Evolutionary conservation across 2,113 vertebrate genomes (phyloP), one percentile per base, ranked within the genome.

Genomic region (Antechinus stuartii): DNA sequence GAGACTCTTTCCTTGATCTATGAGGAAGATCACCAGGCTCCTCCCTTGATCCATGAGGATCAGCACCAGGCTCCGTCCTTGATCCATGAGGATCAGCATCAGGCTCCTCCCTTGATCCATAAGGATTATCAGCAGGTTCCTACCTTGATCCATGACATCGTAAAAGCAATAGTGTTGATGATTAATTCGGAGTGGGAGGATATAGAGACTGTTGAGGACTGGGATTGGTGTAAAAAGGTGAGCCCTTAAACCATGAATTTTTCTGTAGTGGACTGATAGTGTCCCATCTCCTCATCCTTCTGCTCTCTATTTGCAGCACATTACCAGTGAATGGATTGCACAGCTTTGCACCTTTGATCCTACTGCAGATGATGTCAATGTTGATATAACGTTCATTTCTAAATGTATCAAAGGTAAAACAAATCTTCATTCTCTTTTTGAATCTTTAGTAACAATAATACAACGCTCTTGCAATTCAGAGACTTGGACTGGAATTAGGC

Each of bases 291-390:
- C 90, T 90, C n/a, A 84, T 42, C 68, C 93, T 92, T 96, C 76
- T 97, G n/a, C 97, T 97, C 92, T 98, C 92, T 96, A 57, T 94
- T 96, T 96, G 89, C 97, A 99, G 99, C 97, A 98, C 56, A 24
- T 99, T n/a, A 97, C 98, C 90, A 97, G 93, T 89, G 95, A 93
- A 91, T 97, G 99, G 90, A 97, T 99, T 90, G 92, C 97, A 57
- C 97, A 96, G 90, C 98, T 99, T 92, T 98, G 96, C 96, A 90
- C 26, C 68, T 98, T 99, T 97, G 98, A 99, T 96, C 99, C 99
- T 93, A 98, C 98, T 91, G 96, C 98, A 95, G 95, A 96, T 19
- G 84, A 97, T 93, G 96, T 98, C 94, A 3, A 97, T 35, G 30
- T 98, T 93, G 95, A 98, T 95, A 91, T 95, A 57, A 95, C 98